A percentile compares a stretch with the other conserved stretches of the same genome.
Conservation (phyloP, 2,113 vertebrate genomes). For the Oreochromis niloticus region DNA sequence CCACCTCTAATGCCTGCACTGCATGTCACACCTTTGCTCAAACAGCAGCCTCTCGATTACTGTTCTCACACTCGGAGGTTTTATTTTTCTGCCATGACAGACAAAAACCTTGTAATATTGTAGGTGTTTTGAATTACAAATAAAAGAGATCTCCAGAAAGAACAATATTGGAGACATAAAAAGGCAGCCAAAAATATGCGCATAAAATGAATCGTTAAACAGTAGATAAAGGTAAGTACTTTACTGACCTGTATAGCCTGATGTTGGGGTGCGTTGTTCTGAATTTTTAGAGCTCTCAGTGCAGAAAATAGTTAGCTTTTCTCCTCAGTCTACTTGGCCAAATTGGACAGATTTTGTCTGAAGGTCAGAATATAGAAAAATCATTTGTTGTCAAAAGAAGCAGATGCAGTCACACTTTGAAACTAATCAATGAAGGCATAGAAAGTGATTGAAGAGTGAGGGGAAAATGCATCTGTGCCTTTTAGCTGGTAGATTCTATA, state of each 20-base stretch:
- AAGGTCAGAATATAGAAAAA: neutral
- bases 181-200: neutral
- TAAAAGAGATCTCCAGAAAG: neutral
- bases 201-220: neutral
- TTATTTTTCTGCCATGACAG: neutral
- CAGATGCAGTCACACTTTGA: neutral
- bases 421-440: neutral
- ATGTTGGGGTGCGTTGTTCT: neutral
- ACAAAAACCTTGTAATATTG: neutral
- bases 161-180: neutral
- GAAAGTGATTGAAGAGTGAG: neutral
- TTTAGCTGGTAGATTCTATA: neutral
- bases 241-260: neutral
- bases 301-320: neutral
- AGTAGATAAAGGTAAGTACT: neutral
- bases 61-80: neutral
- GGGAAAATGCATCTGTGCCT: neutral
- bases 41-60: neutral
- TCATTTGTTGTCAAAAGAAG: neutral
- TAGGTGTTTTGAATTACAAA: neutral
- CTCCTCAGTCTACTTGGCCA: neutral
- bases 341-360: neutral
- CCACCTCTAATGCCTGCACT: slow-evolving; percentile 11
- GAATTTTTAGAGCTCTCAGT: neutral
- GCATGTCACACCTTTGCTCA: slow-evolving; percentile 14